These are phyloP conservation scores for Plutomurus gul DNA, from an alignment of 1,140 invertebrate species.

Conservation along the genomic window DNA sequence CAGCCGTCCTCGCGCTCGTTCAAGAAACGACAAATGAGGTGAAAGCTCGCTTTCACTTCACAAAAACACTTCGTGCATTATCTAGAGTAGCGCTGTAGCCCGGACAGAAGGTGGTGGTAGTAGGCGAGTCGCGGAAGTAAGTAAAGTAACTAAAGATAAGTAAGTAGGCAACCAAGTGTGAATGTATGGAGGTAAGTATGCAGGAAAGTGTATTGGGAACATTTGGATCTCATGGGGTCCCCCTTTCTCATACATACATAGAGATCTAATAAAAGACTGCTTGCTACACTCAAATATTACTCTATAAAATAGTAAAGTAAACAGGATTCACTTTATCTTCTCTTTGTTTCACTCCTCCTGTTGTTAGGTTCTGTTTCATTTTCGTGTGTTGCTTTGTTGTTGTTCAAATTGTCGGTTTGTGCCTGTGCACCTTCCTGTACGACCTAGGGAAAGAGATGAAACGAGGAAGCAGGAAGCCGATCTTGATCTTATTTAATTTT, in stretches of 20 bases:
- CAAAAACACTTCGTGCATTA: conserved; percentile 24
- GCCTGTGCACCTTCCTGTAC: neutral
- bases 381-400: neutral
- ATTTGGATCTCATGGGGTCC: neutral
- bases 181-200: no score
- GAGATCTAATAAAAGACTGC: conserved; percentile 2
- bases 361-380: no score
- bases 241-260: neutral
- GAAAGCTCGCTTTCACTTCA: conserved; percentile 39
- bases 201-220: no score
- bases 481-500: neutral
- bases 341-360: conserved; percentile 5
- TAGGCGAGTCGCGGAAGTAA: neutral
- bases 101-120: neutral
- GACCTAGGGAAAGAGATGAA: neutral
- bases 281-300: neutral
- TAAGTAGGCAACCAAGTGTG: neutral
- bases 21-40: conserved; percentile 31
- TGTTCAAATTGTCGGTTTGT: neutral
- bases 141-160: no score
- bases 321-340: neutral
- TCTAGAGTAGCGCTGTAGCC: neutral
- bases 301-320: neutral
- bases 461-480: neutral
- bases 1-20: neutral